These are phyloP conservation scores for Theocolax elegans DNA, from an alignment of 1,140 invertebrate genomes.

Conservation along the genomic window DNA sequence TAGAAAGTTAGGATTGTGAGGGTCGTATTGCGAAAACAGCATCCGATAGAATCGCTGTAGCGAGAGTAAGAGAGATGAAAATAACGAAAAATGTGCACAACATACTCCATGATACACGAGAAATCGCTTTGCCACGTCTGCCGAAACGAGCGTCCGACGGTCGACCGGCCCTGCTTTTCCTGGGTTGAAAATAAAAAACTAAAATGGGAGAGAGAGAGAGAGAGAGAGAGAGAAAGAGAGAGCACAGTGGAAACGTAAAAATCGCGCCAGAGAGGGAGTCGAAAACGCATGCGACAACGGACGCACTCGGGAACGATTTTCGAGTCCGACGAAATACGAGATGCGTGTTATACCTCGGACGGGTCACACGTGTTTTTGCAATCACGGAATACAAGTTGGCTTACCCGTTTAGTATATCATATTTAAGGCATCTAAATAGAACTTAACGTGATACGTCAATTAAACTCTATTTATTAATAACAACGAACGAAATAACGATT, in stretches of 20 bases:
- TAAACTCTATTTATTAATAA: too few species aligned
- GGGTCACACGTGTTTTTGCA: too few species aligned
- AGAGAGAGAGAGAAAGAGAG: not conserved
- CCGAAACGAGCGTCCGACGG: constrained; percentile 16
- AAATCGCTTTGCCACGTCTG: constrained; percentile 23
- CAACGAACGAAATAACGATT: too few species aligned
- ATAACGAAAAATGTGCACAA: constrained; percentile 14
- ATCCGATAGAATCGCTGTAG: too few species aligned
- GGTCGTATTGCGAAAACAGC: not conserved
- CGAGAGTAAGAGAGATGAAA: constrained; percentile 17
- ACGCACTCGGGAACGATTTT: too few species aligned
- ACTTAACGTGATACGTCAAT: too few species aligned
- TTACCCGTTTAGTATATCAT: too few species aligned
- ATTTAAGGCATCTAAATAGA: too few species aligned
- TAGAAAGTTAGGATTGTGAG: not conserved
- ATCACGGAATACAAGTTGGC: too few species aligned
- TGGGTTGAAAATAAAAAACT: constrained; percentile 5
- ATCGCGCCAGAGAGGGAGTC: not conserved
- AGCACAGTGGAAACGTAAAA: not conserved
- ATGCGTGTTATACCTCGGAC: too few species aligned
- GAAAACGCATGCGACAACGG: not conserved
- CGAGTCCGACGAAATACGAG: too few species aligned
- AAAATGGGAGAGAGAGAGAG: constrained; percentile 1
- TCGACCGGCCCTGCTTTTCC: not conserved
- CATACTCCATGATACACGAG: constrained; percentile 19